Evolutionary conservation across 2,888 invertebrate genomes (phyloP), one percentile per base, ranked within the genome.

Genomic region (Stenotaenia linearis): DNA sequence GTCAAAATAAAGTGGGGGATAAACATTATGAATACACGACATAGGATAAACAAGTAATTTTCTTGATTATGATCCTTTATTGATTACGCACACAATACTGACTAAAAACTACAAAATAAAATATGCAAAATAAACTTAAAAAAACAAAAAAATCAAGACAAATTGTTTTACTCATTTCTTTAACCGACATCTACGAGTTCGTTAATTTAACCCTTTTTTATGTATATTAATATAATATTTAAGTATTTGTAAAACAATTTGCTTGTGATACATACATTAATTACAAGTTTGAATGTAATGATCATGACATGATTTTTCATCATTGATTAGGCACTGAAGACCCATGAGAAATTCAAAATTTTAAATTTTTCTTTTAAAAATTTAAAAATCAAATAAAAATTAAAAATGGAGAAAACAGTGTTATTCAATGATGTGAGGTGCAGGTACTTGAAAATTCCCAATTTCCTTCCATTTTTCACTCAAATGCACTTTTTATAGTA

Each of bases 41-140:
- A 40, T 40, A 56, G 56, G 23, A 25, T 10, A 69, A 25, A 28
- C 69, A 25, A 25, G n/a, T 25, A 69, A 15, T 28, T 69, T 69
- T 25, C 69, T 69, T 28, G 69, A 69, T 69, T 69, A 69, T 61
- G 69, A 69, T 28, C 69, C 69, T 28, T 69, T 69, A 69, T n/a
- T 69, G 25, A 69, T 15, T 25, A 69, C n/a, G 25, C 28, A 28
- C 69, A 69, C 69, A 25, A 25, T 69, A 69, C n/a, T 28, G 25
- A 69, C 69, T 28, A 28, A 23, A 10, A 28, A 69, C 23, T 69
- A 28, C 23, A 69, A 23, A 69, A 69, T 25, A 69, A 28, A 10
- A 25, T 28, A 15, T 25, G 28, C 7, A 61, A 23, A 61, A 25
- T 61, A 28, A 25, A 25, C 9, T 15, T 25, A 61, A 61, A 23